Evolutionary conservation across 1,140 invertebrate genomes (phyloP), one percentile per base, ranked within the genome.

Genomic region (Metopolophium dirhodum): DNA sequence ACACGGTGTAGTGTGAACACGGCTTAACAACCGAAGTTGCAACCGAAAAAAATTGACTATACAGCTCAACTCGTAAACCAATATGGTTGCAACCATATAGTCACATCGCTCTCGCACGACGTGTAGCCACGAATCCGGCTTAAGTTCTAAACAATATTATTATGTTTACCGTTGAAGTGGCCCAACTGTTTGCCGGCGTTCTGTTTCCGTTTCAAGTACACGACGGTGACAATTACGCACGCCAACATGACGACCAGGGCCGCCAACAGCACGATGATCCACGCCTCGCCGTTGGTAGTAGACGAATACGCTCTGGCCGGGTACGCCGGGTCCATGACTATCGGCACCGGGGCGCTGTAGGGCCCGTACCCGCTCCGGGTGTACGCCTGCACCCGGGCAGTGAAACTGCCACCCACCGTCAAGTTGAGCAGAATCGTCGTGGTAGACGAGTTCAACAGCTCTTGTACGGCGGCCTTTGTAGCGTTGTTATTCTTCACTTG

Each of bases 231-330:
- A 88, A 97, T 96, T 26, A 96, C 96, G 23, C 96, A 96, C 1
- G 97, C 95, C 4, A 98, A 95, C 0, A 97, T 95, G 90, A 97
- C 96, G 0, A 97, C 96, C 49, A 97, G 96, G 30, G 96, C 96
- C 54, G 97, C 97, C 51, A 98, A 96, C 7, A 97, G 95, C 54
- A 96, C 96, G 83, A 98, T 96, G 94, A 98, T 97, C 97, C 97
- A 98, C 0, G 97, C 97, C 94, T 98, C 97, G 3, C 94, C 82
- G n/a, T 68, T 85, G 35, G 94, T 57, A 18, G 90, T 68, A 20
- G 61, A 86, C 26, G 90, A 88, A 41, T 94, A 94, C 3, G 94
- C 94, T n/a, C 93, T 92, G 0, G 94, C 88, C n/a, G 94, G 93
- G 18, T 91, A 92, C 26, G 93, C 88, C 3, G 96, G 96, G 94